phyloP scores from a whole-genome alignment of 2,113 vertebrate genomes.

The Rhineura floridana region DNA sequence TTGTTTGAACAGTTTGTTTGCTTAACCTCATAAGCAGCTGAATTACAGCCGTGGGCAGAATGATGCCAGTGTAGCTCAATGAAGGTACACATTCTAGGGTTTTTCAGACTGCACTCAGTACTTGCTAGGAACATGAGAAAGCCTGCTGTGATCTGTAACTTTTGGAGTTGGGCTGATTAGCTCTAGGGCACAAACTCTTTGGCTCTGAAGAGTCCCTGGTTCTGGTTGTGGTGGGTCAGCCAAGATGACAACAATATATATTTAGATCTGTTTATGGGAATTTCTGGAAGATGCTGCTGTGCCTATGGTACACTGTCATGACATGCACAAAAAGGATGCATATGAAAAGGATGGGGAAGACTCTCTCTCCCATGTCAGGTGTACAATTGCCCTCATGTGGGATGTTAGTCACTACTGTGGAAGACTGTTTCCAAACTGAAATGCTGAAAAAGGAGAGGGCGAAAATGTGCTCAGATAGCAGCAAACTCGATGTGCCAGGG shows the following conservation, averaged over 20 bases:
- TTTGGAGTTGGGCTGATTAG: background rate
- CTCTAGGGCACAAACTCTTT: background rate
- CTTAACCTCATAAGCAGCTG: slow-evolving; percentile 60
- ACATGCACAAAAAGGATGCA: too few relatives aligned
- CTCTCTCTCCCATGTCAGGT: background rate
- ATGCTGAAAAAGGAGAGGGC: background rate
- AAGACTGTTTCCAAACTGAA: background rate
- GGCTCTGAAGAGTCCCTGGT: background rate
- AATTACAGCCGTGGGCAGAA: slow-evolving; percentile 52
- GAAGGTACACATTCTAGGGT: background rate
- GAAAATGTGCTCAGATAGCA: slow-evolving; percentile 39
- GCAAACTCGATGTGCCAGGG: slow-evolving; percentile 9
- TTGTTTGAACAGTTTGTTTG: slow-evolving; percentile 41
- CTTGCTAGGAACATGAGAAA: background rate
- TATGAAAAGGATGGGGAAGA: background rate
- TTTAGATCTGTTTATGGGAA: slow-evolving; percentile 39
- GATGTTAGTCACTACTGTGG: background rate
- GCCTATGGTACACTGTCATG: fast-evolving
- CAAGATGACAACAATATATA: background rate
- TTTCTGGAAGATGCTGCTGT: background rate
- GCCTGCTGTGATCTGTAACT: background rate
- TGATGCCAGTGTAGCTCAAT: background rate
- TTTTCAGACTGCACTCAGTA: background rate
- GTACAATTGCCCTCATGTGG: slow-evolving; percentile 41
- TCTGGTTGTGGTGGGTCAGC: background rate